Evolutionary conservation across 2,797 vertebrate genomes (phyloP).

Genomic region (Myiotriccus ornatus): DNA sequence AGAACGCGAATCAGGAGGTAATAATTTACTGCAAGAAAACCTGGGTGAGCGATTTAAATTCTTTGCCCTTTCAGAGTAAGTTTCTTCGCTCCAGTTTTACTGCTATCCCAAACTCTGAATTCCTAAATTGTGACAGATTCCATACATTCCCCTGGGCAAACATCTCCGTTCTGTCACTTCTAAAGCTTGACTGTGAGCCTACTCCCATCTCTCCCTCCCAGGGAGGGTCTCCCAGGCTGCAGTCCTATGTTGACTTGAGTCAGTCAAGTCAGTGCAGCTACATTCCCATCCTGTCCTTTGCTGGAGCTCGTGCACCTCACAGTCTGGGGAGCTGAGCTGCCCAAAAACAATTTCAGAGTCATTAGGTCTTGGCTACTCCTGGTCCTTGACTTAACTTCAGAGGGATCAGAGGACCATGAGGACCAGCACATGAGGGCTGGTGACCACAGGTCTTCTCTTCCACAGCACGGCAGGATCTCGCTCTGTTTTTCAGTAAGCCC

Average conservation of each 20-base stretch:
- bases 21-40: not conserved
- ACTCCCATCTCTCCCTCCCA: not conserved
- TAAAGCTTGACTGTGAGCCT: not conserved
- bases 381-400: not conserved
- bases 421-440: fast-evolving
- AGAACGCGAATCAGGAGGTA: not conserved
- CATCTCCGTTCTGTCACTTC: not conserved
- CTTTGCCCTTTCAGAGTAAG: not conserved
- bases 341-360: not conserved
- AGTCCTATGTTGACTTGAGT: not conserved
- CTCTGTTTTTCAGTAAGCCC: not conserved
- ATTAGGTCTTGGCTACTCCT: not conserved
- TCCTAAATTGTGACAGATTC: not conserved
- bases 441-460: not conserved
- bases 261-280: not conserved
- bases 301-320: not conserved
- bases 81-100: not conserved
- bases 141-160: not conserved
- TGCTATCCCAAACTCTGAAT: not conserved
- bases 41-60: not conserved
- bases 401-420: not conserved
- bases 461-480: not conserved
- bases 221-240: not conserved
- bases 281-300: not conserved
- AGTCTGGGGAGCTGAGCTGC: not conserved